phyloP scores from a whole-genome alignment of 1,140 invertebrate species.

The Mamestra configurata region DNA sequence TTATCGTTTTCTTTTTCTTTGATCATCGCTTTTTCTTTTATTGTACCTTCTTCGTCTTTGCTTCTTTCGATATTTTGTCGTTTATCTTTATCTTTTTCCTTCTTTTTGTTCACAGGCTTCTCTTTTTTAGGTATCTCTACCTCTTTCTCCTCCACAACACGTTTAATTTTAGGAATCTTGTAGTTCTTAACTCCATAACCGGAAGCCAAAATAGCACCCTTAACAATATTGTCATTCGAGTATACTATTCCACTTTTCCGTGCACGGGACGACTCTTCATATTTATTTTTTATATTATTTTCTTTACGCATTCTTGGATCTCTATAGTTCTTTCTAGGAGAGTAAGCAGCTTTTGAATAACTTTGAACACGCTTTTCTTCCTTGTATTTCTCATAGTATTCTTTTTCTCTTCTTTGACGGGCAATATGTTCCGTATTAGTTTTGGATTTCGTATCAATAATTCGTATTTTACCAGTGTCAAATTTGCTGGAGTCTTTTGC shows the following conservation, averaged over 20 bases:
- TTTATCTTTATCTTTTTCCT: constrained; percentile 39
- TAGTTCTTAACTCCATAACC: constrained; percentile 90
- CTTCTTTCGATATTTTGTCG: constrained; percentile 18
- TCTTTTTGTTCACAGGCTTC: constrained; percentile 23
- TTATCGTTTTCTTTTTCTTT: constrained; percentile 5
- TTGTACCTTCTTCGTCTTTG: constrained; percentile 21
- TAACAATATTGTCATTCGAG: constrained; percentile 82
- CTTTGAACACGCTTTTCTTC: constrained; percentile 25
- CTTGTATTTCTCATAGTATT: constrained; percentile 50
- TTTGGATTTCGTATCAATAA: constrained; percentile 34
- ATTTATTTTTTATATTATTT: constrained; percentile 57
- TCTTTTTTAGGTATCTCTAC: neutral
- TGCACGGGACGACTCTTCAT: constrained; percentile 55
- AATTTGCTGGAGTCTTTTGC: constrained; percentile 41
- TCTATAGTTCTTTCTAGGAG: constrained; percentile 62
- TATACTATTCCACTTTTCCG: constrained; percentile 77
- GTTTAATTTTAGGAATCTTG: constrained; percentile 90
- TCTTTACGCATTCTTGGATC: constrained; percentile 69
- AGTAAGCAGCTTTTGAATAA: constrained; percentile 49
- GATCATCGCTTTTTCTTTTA: neutral
- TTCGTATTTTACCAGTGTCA: constrained; percentile 34
- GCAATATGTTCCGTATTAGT: neutral
- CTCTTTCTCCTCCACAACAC: constrained; percentile 60
- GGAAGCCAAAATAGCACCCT: constrained; percentile 75
- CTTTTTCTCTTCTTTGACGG: constrained; percentile 56